Conservation (phyloP, 2,888 invertebrate genomes). For the Drosophila phalerata region DNA sequence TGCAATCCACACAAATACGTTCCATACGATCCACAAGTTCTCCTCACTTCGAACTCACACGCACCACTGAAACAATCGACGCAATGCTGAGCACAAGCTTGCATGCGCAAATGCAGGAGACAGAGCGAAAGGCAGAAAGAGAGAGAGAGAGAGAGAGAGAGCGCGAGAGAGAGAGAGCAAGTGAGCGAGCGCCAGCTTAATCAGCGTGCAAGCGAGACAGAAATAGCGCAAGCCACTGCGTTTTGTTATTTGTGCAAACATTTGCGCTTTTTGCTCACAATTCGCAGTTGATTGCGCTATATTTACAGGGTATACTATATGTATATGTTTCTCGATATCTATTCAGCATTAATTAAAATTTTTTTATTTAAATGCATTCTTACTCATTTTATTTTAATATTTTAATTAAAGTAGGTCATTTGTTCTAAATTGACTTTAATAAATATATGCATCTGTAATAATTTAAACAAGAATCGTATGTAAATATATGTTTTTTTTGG, state of each 20-base stretch:
- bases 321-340: no score
- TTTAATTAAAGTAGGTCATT: no score
- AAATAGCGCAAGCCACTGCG: not conserved
- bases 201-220: not conserved
- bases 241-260: slow-evolving; percentile 45
- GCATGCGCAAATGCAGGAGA: slow-evolving; percentile 61
- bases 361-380: no score
- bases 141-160: slow-evolving; percentile 5
- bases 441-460: no score
- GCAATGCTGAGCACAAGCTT: slow-evolving; percentile 52
- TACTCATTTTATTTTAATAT: no score
- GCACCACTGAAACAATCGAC: slow-evolving; percentile 28
- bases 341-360: no score
- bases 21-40: slow-evolving; percentile 19
- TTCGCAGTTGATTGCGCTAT: slow-evolving; percentile 41
- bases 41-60: slow-evolving; percentile 32
- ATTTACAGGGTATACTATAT: no score
- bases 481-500: no score
- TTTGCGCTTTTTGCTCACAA: slow-evolving; percentile 35
- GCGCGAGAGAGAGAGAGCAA: slow-evolving; percentile 1
- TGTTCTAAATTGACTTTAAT: no score
- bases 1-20: not conserved
- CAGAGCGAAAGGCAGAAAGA: not conserved
- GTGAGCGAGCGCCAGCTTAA: not conserved
- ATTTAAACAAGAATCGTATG: no score